A percentile compares a stretch with the other conserved stretches of the same genome.
Conservation (phyloP, 2,113 vertebrate species). For the Laticauda laticaudata region DNA sequence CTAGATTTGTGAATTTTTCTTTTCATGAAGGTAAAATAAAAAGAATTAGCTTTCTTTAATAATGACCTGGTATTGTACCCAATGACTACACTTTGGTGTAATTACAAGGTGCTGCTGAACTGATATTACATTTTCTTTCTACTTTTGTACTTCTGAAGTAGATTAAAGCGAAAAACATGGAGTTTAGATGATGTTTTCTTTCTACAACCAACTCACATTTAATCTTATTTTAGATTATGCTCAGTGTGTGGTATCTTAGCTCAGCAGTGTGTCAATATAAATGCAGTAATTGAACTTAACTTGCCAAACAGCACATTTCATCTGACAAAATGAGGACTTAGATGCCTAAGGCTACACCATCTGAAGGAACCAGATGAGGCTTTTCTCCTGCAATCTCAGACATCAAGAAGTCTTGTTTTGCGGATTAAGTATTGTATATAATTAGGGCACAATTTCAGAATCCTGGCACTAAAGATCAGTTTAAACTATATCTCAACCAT, state of each 20-base stretch:
- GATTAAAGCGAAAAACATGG: background rate
- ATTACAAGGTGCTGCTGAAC: constrained; percentile 9
- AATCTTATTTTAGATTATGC: constrained; percentile 29
- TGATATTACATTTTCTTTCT: constrained; percentile 4
- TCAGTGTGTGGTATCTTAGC: constrained; percentile 15
- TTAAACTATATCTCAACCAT: background rate
- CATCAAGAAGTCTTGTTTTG: background rate
- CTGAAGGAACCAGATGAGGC: background rate
- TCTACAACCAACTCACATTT: constrained; percentile 13
- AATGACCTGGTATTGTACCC: background rate
- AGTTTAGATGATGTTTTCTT: background rate
- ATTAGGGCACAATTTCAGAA: background rate
- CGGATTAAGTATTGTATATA: background rate
- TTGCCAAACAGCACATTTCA: constrained; percentile 22
- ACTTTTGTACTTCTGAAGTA: background rate
- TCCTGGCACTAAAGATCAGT: background rate
- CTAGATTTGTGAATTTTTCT: background rate
- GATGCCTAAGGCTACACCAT: background rate
- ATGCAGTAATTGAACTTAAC: constrained; percentile 25
- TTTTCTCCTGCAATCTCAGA: background rate
- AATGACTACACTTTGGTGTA: background rate
- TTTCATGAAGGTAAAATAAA: background rate
- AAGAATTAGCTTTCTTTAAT: background rate
- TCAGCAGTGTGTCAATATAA: constrained; percentile 34
- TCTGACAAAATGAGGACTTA: constrained; percentile 15